phyloP scores from a whole-genome alignment of 2,113 vertebrate species.

The Poecile atricapillus region DNA sequence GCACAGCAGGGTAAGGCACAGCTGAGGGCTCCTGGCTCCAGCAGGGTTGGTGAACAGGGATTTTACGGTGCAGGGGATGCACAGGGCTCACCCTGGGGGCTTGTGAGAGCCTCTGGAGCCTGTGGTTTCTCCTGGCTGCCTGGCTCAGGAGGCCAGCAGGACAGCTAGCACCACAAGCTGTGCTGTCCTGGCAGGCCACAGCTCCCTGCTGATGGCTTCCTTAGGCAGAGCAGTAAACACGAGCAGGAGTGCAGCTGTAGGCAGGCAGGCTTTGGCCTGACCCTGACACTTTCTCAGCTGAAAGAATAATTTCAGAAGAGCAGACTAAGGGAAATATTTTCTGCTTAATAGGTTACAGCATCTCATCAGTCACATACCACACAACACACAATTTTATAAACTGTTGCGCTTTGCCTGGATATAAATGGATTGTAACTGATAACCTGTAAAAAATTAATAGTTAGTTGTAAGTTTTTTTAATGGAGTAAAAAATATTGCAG shows the following conservation, averaged over 20 bases:
- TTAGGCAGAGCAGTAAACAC: background rate
- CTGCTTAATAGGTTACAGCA: background rate
- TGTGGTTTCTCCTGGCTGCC: background rate
- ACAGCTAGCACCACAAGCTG: background rate
- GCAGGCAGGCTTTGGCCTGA: background rate
- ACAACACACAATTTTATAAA: constrained; percentile 6
- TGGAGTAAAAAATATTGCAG: background rate
- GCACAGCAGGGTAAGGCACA: background rate
- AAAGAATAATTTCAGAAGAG: constrained; percentile 14
- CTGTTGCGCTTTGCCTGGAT: constrained; percentile 9
- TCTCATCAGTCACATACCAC: background rate
- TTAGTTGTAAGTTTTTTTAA: constrained; percentile 4
- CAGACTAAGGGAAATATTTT: background rate
- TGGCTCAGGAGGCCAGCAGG: background rate
- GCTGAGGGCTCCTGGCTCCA: background rate
- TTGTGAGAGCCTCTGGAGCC: background rate
- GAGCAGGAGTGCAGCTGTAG: background rate
- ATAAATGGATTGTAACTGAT: constrained; percentile 40
- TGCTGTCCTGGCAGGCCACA: background rate
- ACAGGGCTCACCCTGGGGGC: background rate
- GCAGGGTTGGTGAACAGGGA: background rate
- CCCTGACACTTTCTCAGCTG: background rate
- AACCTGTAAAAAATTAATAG: constrained; percentile 43
- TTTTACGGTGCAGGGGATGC: no score
- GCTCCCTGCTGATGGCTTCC: background rate